phyloP scores from a whole-genome alignment of 2,797 vertebrate species.

The Limosa lapponica region DNA sequence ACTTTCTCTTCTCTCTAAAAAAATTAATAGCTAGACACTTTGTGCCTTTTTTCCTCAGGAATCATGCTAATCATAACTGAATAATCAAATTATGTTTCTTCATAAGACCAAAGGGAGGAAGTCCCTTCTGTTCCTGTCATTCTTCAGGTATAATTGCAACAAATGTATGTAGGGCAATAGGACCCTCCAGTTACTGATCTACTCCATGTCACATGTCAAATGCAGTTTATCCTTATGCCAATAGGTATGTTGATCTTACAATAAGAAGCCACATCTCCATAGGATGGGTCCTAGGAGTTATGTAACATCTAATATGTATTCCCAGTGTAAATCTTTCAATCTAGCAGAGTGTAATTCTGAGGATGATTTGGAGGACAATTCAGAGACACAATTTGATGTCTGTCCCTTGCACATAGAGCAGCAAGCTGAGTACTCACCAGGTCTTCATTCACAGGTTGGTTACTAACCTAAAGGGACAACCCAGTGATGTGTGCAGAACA shows the following conservation, averaged over 20 bases:
- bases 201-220: not conserved
- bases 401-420: not conserved
- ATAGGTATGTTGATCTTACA: not conserved
- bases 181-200: not conserved
- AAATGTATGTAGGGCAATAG: not conserved
- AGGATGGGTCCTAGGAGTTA: not conserved
- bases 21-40: not conserved
- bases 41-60: not conserved
- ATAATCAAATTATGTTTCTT: slow-evolving; percentile 6
- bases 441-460: not conserved
- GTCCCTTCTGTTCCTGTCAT: slow-evolving; percentile 1
- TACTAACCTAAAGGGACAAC: not conserved
- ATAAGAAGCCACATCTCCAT: not conserved
- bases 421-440: not conserved
- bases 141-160: not conserved
- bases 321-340: not conserved
- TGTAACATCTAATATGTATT: not conserved
- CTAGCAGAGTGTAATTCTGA: not conserved
- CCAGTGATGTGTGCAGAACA: not conserved
- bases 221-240: not conserved
- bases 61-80: slow-evolving; percentile 34
- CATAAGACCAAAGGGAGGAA: not conserved
- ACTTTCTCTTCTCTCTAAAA: not conserved
- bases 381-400: not conserved
- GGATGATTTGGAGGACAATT: not conserved